Base-by-base conservation (phyloP, 2,797 vertebrate genomes). In the Novumbra hubbsi region DNA sequence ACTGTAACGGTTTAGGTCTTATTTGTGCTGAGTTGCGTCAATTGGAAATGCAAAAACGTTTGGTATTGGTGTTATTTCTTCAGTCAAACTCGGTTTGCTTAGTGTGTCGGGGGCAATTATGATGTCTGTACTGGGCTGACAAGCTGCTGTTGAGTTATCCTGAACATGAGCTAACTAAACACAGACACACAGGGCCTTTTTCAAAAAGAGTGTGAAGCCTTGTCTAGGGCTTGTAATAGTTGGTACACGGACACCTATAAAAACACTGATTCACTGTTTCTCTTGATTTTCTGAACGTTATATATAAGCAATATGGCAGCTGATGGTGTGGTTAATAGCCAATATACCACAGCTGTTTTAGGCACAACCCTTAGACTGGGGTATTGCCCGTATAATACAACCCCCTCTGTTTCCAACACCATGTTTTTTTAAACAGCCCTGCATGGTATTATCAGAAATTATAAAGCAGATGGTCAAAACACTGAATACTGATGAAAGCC, bases 71-170 rank as follows among this genome's bases (percentile, higher is more conserved):
- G 72, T 79, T 83, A 78, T 76, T 84, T 75, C 76, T 80, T 80
- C 83, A 81, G 81, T 83, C 73, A 74, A 14, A 52, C 57, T 77
- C 77, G 50, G 78, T 82, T 86, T 83, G 81, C 81, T 81, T 81
- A 79, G 80, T 72, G 65, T 75, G 70, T 79, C 75, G 75, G 76
- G 49, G 79, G 80, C 85, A 88, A 89, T 91, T 90, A 90, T 79
- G 73, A 67, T 19, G 67, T 88, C 86, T 77, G 71, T 66, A 24
- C 72, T 50, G 65, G 77, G 85, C 72, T 83, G 86, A 89, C 87
- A 85, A 82, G 79, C 86, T 86, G 86, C 80, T 62, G 68, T 76
- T 55, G 52, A 77, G 78, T 74, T 68, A 55, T 63, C 74, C 72
- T 73, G 68, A 81, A 85, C 77, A 67, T 63, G 73, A 57, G 68